Percentiles rank a stretch among this genome's conserved stretches.
Evolutionary conservation across 2,797 vertebrate species (phyloP).

Genomic region (Helostoma temminkii): DNA sequence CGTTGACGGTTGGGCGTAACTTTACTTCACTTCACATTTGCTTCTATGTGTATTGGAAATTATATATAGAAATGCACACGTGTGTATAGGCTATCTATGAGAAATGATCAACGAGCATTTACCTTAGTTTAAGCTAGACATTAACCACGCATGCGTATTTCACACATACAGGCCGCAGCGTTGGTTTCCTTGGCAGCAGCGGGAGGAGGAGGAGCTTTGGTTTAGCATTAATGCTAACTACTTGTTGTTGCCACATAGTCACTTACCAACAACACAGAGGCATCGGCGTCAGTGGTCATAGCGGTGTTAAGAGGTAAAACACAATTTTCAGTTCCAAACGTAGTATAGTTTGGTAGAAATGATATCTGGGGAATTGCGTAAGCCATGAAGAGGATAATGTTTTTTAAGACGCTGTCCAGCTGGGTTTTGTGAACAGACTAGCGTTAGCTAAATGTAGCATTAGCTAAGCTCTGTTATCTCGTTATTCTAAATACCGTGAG

Average conservation of each 20-base stretch:
- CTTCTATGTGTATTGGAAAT: background rate
- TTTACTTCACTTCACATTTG: background rate
- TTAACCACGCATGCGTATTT: too few species aligned
- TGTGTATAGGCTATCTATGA: too few species aligned
- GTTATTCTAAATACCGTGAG: background rate
- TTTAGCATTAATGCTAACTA: background rate
- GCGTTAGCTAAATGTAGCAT: background rate
- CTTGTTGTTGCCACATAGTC: slow-evolving; percentile 66
- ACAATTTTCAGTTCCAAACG: accelerated
- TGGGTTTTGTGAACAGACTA: slow-evolving; percentile 14
- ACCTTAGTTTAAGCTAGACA: background rate
- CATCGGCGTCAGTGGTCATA: background rate
- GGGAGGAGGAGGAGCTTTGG: slow-evolving; percentile 38
- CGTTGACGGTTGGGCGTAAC: background rate
- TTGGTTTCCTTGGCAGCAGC: slow-evolving; percentile 52
- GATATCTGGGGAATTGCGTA: accelerated
- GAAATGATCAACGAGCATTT: background rate
- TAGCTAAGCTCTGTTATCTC: slow-evolving; percentile 13
- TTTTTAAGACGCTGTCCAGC: background rate
- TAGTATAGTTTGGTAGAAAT: accelerated
- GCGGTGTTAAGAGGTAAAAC: slow-evolving; percentile 38
- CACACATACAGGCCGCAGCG: background rate
- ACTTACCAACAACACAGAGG: slow-evolving; percentile 3
- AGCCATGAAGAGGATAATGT: background rate
- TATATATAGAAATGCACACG: too few species aligned